These are phyloP conservation scores for Cinara cedri DNA, from an alignment of 2,888 invertebrate species.

Conservation along the genomic window DNA sequence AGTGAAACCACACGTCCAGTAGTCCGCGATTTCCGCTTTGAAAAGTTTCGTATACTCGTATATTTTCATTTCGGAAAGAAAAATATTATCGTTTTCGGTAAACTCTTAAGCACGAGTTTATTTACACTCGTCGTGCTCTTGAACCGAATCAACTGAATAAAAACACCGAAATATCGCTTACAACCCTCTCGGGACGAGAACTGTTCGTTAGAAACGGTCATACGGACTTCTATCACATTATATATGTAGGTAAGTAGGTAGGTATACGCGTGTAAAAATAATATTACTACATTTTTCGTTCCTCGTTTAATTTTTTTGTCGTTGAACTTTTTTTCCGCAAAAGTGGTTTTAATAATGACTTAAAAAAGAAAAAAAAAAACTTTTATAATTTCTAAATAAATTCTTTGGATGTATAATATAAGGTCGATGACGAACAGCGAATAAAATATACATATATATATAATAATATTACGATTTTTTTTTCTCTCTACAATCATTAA, in stretches of 20 bases:
- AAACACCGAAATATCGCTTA: too few relatives aligned
- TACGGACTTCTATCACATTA: background rate
- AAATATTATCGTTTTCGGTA: too few relatives aligned
- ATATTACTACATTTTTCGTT: background rate
- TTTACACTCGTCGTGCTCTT: too few relatives aligned
- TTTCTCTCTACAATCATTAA: slow-evolving; percentile 6
- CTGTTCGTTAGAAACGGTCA: background rate
- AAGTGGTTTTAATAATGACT: background rate
- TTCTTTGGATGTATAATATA: background rate
- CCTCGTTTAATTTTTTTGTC: background rate
- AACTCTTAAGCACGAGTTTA: too few relatives aligned
- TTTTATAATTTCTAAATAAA: background rate
- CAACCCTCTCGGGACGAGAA: too few relatives aligned
- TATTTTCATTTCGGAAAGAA: too few relatives aligned
- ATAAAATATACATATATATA: background rate
- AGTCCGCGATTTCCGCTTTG: too few relatives aligned
- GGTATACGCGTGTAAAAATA: background rate
- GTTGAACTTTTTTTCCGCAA: background rate
- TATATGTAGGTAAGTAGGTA: background rate
- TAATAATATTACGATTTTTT: too few relatives aligned
- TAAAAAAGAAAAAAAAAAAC: background rate
- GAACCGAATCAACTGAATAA: too few relatives aligned
- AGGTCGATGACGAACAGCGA: background rate
- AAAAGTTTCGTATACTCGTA: too few relatives aligned
- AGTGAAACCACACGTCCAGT: too few relatives aligned